Base-by-base conservation (phyloP, 1,140 invertebrate genomes). In the Bombus difficillimus region DNA sequence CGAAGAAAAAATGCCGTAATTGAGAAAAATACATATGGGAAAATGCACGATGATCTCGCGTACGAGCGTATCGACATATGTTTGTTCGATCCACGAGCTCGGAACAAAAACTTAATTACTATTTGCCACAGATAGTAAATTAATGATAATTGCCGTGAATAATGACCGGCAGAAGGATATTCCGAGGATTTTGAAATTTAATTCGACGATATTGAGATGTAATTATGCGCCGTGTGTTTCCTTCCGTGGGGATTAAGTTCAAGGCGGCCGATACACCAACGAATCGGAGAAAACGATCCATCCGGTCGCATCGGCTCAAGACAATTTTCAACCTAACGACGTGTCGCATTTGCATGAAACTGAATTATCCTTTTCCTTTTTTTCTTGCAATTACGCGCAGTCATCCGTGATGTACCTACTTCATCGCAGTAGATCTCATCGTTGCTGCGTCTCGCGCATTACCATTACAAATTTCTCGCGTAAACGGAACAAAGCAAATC, bases 41-140 rank as follows among this genome's bases (percentile, higher is more conserved):
- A 78, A 32, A 72, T n/a, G 66, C 32, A 62, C 8, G 34, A 2
- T 22, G 66, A 68, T 68, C 32, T 22, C 18, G 66, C 75, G 34
- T 15, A 59, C 28, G 22, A 34, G 34, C 25, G 57, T 77, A 77
- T 77, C 75, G 75, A 25, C 76, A 8, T 22, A 22, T 8, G 76
- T 59, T 28, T 32, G 37, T n/a, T 28, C 34, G 2, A n/a, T 32
- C 1, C 39, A 28, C 28, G 28, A 22, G 28, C 25, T 25, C 59
- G 13, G 5, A 78, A 43, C 10, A 32, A 64, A 78, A 78, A 41
- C 57, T 78, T 78, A 66, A 78, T 78, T 78, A 43, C 59, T 64
- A 43, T 78, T 66, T 43, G 76, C 76, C 22, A 66, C 28, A 41
- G 37, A 77, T 64, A 53, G 47, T 53, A 25, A 78, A 78, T 78